Evolutionary conservation across 2,797 vertebrate genomes (phyloP).

Genomic region (Allobates femoralis): DNA sequence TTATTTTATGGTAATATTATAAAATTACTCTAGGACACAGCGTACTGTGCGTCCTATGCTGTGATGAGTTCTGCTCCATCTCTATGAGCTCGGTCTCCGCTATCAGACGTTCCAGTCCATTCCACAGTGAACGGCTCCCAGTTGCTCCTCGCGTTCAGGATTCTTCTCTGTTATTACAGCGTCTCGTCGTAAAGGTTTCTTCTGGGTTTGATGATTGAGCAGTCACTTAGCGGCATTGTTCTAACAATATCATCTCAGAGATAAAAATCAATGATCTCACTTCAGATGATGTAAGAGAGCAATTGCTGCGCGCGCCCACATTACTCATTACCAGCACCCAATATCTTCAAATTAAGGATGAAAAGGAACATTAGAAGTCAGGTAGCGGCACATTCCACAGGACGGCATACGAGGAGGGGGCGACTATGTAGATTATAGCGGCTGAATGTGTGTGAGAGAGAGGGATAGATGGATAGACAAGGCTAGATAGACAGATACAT

Average conservation of each 20-base stretch:
- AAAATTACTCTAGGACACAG: no score
- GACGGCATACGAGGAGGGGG: no score
- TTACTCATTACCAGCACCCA: neutral
- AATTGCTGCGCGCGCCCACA: constrained; percentile 1
- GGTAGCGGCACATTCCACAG: neutral
- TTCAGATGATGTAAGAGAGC: constrained; percentile 33
- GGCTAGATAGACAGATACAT: neutral
- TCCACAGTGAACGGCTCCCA: neutral
- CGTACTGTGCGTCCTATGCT: neutral
- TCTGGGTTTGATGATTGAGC: constrained; percentile 26
- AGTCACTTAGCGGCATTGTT: constrained; percentile 33
- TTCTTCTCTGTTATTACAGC: neutral
- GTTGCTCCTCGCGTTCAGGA: no score
- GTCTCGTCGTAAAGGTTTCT: neutral
- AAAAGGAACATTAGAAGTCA: neutral
- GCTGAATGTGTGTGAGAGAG: no score
- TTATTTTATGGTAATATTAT: no score
- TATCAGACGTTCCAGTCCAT: neutral
- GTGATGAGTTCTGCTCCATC: neutral
- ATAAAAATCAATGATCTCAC: constrained; percentile 48
- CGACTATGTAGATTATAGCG: no score
- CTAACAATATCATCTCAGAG: constrained; percentile 52
- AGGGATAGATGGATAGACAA: neutral
- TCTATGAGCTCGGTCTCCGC: neutral
- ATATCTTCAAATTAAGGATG: neutral